A percentile compares a stretch with the other conserved stretches of the same genome.
Evolutionary conservation across 2,888 invertebrate species (phyloP).

Genomic region (Trichopria drosophilae): DNA sequence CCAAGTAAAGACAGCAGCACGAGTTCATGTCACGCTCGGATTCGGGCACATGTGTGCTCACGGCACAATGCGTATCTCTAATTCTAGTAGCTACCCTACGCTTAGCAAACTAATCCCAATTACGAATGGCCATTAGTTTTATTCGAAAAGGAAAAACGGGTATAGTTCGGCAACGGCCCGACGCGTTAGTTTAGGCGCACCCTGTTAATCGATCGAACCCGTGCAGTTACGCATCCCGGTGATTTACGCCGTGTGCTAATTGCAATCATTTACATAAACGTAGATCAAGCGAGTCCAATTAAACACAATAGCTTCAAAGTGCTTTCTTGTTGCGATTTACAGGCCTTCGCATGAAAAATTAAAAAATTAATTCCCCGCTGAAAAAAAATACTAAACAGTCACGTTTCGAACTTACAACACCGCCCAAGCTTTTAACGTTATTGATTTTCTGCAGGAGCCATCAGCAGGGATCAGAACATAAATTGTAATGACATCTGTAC

Average conservation of each 20-base stretch:
- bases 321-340: no score
- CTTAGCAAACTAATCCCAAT: conserved; percentile 52
- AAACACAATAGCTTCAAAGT: no score
- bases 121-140: conserved; percentile 57
- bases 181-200: conserved; percentile 11
- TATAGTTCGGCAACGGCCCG: conserved; percentile 25
- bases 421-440: no score
- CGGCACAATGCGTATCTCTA: conserved; percentile 44
- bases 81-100: conserved; percentile 42
- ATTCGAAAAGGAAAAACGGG: conserved; percentile 51
- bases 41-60: conserved; percentile 37
- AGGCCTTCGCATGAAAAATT: no score
- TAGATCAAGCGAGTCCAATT: conserved; percentile 49
- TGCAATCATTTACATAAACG: conserved; percentile 55
- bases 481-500: no score
- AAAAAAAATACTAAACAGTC: no score
- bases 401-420: no score
- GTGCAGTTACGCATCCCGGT: conserved; percentile 36
- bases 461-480: no score
- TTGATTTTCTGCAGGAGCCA: no score
- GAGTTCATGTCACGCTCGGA: no score
- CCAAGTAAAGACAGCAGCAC: no score
- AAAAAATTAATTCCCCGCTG: no score
- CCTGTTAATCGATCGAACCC: conserved; percentile 37
- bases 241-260: conserved; percentile 56